Conservation (phyloP, 2,888 invertebrate genomes). For the Sarcophaga subvicina region DNA sequence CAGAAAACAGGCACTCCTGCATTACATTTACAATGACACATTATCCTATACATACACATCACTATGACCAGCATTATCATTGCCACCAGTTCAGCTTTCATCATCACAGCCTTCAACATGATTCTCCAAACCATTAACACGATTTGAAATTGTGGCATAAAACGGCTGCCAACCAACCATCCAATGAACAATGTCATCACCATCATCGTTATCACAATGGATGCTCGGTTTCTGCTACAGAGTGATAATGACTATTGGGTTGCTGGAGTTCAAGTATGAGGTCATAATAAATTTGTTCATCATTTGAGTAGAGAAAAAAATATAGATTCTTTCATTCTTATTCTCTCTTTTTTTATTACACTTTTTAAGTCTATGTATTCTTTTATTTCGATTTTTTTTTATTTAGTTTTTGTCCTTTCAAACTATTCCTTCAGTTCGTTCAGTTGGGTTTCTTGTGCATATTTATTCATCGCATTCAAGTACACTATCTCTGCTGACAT, state of each 20-base stretch:
- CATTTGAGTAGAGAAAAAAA: not conserved
- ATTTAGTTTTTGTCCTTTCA: not conserved
- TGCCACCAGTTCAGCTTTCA: not conserved
- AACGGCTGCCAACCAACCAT: not conserved
- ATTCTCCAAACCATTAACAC: slow-evolving; percentile 25
- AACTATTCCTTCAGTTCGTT: not conserved
- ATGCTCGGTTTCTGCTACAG: slow-evolving; percentile 1
- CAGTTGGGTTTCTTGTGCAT: slow-evolving; percentile 7
- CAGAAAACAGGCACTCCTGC: not conserved
- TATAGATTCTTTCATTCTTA: too few species aligned
- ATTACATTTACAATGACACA: not conserved
- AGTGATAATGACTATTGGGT: slow-evolving; percentile 13
- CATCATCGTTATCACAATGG: not conserved
- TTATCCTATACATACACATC: slow-evolving; percentile 5
- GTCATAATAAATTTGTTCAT: slow-evolving; percentile 57
- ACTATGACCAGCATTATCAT: slow-evolving; percentile 14
- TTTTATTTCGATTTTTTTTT: not conserved
- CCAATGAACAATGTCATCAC: slow-evolving; percentile 11
- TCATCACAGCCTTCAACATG: slow-evolving; percentile 5
- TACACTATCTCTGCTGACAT: slow-evolving; percentile 5
- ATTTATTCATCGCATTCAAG: slow-evolving; percentile 25
- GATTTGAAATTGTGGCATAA: slow-evolving; percentile 39
- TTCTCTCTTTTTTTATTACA: not conserved
- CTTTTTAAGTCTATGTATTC: not conserved
- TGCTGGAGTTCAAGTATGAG: slow-evolving; percentile 65